Percentiles rank a stretch among this genome's conserved stretches.
phyloP scores from a whole-genome alignment of 2,888 invertebrate genomes.

The Campoplex nolae region DNA sequence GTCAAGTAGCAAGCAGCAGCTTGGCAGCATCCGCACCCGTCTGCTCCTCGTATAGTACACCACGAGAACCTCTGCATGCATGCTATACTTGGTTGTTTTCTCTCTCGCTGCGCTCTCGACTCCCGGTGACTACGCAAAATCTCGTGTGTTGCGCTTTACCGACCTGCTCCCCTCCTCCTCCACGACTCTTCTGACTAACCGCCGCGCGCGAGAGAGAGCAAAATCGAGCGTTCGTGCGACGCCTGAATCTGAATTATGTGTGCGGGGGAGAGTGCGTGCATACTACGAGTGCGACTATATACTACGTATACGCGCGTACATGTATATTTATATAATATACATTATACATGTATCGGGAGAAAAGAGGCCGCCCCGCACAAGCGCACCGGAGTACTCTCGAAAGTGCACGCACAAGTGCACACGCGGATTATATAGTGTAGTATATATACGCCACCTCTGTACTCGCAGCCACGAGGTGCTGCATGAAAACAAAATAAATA shows the following conservation, averaged over 20 bases:
- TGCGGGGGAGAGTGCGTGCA: not conserved
- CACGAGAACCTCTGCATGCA: not conserved
- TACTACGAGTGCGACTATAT: not conserved
- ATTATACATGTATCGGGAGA: not conserved
- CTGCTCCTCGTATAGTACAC: not conserved
- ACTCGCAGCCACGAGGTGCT: constrained; percentile 5
- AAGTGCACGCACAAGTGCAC: constrained; percentile 12
- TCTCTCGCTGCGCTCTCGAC: not conserved
- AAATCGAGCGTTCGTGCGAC: constrained; percentile 17
- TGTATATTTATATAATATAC: not conserved
- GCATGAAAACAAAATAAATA: not conserved
- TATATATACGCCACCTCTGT: not conserved
- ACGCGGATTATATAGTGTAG: not conserved
- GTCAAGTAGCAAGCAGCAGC: not conserved
- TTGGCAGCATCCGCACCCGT: constrained; percentile 17
- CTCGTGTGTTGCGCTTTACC: constrained; percentile 13
- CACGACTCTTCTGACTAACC: not conserved
- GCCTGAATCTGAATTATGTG: constrained; percentile 2
- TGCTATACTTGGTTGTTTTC: not conserved
- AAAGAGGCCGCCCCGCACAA: constrained; percentile 7
- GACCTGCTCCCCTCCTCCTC: not conserved
- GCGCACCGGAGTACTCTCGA: not conserved
- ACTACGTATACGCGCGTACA: not conserved
- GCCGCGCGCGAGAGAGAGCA: constrained; percentile 2
- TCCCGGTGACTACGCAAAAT: not conserved